phyloP scores from a whole-genome alignment of 2,888 invertebrate species.

The Ectemnius lituratus region DNA sequence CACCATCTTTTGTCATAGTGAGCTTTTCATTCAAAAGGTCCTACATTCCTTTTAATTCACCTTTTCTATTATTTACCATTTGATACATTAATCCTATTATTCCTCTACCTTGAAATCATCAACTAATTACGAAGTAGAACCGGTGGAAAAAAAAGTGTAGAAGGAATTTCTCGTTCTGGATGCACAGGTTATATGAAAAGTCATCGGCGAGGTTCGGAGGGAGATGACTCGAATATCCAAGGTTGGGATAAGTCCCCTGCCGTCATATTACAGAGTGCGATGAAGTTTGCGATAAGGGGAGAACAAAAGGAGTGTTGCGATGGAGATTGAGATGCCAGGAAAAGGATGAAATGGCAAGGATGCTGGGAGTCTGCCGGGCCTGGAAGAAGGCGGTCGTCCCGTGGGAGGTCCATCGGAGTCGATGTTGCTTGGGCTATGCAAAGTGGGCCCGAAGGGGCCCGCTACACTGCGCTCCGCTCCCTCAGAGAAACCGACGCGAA shows the following conservation, averaged over 20 bases:
- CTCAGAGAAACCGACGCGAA: constrained; percentile 49
- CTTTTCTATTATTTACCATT: too few relatives aligned
- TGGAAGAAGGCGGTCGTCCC: constrained; percentile 63
- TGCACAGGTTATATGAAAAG: too few relatives aligned
- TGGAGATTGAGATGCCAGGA: constrained; percentile 20
- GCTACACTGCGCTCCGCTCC: constrained; percentile 42
- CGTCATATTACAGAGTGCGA: constrained; percentile 31
- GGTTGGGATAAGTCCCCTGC: constrained; percentile 19
- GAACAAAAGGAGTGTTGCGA: neutral
- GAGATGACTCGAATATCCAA: neutral
- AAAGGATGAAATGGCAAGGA: constrained; percentile 31
- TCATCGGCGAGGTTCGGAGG: too few relatives aligned
- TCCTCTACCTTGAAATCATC: too few relatives aligned
- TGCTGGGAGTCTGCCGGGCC: constrained; percentile 58
- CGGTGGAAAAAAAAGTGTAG: too few relatives aligned
- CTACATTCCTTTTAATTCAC: too few relatives aligned
- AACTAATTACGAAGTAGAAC: too few relatives aligned
- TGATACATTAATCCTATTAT: too few relatives aligned
- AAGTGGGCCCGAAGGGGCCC: constrained; percentile 65
- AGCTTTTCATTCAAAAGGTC: too few relatives aligned
- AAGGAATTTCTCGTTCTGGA: too few relatives aligned
- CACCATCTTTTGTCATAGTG: too few relatives aligned
- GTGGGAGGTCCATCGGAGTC: constrained; percentile 70
- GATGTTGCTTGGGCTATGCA: constrained; percentile 69
- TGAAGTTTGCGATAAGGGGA: constrained; percentile 12